Percentiles rank a stretch among this genome's conserved stretches.
phyloP scores from a whole-genome alignment of 1,140 invertebrate genomes.

The Aricia agestis region DNA sequence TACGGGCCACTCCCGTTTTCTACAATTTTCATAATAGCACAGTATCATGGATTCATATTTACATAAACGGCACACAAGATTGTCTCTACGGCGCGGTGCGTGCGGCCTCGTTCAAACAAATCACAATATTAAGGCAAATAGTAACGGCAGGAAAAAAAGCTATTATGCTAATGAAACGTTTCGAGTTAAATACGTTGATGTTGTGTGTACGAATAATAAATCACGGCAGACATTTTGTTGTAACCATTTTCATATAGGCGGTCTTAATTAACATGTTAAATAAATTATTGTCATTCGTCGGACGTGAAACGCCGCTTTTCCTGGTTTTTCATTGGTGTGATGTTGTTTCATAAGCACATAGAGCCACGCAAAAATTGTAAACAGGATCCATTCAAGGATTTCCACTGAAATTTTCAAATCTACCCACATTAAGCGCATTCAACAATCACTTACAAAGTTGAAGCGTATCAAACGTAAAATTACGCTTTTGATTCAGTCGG shows the following conservation, averaged over 20 bases:
- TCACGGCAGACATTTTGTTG: conserved; percentile 38
- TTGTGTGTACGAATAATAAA: conserved; percentile 66
- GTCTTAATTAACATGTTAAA: background rate
- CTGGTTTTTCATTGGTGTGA: background rate
- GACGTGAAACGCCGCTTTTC: background rate
- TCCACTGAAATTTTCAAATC: background rate
- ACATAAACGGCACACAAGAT: conserved; percentile 71
- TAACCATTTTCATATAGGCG: conserved; percentile 4
- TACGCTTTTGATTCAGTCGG: background rate
- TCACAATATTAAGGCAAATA: conserved; percentile 74
- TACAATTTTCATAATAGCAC: conserved; percentile 67
- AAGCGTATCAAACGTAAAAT: background rate
- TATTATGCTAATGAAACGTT: conserved; percentile 75
- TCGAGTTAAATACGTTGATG: conserved; percentile 71
- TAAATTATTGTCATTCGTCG: background rate
- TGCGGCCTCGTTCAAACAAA: conserved; percentile 65
- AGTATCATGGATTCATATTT: conserved; percentile 68
- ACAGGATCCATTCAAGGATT: background rate
- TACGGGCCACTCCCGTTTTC: conserved; percentile 56
- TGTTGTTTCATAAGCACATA: too few species aligned
- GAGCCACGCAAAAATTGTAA: too few species aligned
- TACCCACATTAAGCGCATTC: background rate
- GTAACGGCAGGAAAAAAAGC: conserved; percentile 71
- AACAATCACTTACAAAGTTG: background rate
- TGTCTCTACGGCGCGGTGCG: conserved; percentile 73